Conservation (phyloP, 2,113 vertebrate species). For the Uria aalge region DNA sequence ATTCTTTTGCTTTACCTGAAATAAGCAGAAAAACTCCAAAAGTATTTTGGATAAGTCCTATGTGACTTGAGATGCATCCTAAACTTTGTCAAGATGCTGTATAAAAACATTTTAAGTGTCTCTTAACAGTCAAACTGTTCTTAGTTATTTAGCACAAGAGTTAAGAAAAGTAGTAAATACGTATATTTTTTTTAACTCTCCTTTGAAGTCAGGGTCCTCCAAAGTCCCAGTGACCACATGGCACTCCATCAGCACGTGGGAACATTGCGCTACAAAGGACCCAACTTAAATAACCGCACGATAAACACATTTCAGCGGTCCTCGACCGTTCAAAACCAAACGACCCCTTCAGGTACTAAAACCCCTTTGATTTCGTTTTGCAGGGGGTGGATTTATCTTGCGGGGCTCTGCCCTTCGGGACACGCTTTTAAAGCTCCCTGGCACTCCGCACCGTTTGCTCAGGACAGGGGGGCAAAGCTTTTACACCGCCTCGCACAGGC, state of each 20-base stretch:
- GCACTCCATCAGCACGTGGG: fast-evolving
- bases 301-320: neutral
- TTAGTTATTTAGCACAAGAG: neutral
- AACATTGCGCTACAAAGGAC: fast-evolving
- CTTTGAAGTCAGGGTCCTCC: neutral
- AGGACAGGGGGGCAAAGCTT: no score
- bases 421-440: no score
- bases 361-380: neutral
- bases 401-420: fast-evolving
- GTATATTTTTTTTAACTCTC: fast-evolving
- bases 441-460: fast-evolving
- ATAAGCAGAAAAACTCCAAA: neutral
- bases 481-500: neutral
- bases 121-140: neutral
- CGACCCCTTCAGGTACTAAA: fast-evolving
- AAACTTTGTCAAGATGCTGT: neutral
- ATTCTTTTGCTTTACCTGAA: neutral
- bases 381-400: neutral
- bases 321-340: neutral
- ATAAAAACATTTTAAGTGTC: neutral
- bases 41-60: neutral
- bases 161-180: neutral
- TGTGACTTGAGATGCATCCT: neutral
- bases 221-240: fast-evolving
- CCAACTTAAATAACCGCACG: neutral